Evolutionary conservation across 2,888 invertebrate species (phyloP).

Genomic region (Drosophila paucipuncta): DNA sequence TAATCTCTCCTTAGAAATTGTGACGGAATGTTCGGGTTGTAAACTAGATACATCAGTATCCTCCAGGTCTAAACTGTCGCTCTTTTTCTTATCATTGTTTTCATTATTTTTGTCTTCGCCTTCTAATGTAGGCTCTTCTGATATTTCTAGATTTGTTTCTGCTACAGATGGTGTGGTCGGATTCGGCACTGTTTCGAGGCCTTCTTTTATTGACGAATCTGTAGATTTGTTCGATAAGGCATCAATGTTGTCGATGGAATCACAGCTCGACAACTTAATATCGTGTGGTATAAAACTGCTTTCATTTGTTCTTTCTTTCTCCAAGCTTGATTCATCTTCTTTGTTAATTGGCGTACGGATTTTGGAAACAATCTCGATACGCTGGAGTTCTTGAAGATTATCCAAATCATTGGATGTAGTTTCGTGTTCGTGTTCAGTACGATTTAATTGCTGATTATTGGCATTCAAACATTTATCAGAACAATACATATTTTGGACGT

Average conservation of each 20-base stretch:
- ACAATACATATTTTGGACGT: conserved; percentile 89
- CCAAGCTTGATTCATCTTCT: neutral
- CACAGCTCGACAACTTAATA: neutral
- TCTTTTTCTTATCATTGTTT: neutral
- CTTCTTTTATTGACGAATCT: neutral
- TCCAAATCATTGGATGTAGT: neutral
- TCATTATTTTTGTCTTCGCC: neutral
- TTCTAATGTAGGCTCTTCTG: neutral
- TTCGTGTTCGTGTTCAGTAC: neutral
- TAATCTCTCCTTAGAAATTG: neutral
- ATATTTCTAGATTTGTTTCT: neutral
- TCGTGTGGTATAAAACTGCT: neutral
- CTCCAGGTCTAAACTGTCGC: neutral
- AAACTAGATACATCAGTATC: neutral
- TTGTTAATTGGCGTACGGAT: neutral
- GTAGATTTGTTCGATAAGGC: conserved; percentile 5
- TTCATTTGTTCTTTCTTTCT: neutral
- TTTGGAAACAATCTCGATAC: conserved; percentile 3
- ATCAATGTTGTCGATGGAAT: conserved; percentile 1
- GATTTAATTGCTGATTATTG: neutral
- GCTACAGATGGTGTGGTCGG: neutral
- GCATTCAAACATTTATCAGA: conserved; percentile 87
- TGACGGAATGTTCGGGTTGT: neutral
- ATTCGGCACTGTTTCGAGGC: neutral
- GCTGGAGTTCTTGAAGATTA: conserved; percentile 1